These are phyloP conservation scores for Timema cristinae DNA, from an alignment of 2,888 invertebrate species.

Conservation along the genomic window DNA sequence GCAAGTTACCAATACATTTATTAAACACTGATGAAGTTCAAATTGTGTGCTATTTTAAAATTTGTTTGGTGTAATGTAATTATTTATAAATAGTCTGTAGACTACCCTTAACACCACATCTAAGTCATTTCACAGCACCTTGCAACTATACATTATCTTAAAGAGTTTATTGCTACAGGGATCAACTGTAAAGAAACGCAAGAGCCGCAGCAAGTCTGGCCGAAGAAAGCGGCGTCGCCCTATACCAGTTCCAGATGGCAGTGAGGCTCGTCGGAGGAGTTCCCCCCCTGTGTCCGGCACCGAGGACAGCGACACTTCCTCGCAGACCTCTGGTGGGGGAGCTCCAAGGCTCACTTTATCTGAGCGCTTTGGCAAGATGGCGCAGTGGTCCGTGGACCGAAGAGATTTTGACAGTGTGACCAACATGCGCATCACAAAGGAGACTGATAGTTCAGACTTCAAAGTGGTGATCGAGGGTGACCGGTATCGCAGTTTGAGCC, in stretches of 20 bases:
- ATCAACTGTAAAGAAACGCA: constrained; percentile 21
- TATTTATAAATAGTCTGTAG: too few species aligned
- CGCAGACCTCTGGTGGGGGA: constrained; percentile 56
- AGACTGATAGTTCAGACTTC: constrained; percentile 55
- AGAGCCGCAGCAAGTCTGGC: constrained; percentile 22
- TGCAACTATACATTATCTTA: too few species aligned
- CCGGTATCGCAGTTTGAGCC: constrained; percentile 27
- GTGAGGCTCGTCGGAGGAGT: constrained; percentile 16
- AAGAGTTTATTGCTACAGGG: constrained; percentile 8
- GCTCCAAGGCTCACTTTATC: constrained; percentile 67
- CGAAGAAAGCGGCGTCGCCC: constrained; percentile 19
- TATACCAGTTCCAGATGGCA: constrained; percentile 19
- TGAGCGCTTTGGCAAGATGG: constrained; percentile 86
- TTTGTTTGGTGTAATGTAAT: too few species aligned
- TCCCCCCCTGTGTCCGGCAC: constrained; percentile 47
- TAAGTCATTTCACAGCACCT: too few species aligned
- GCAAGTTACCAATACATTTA: too few species aligned
- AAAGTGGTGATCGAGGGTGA: constrained; percentile 50
- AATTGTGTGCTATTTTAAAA: too few species aligned
- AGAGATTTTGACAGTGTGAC: constrained; percentile 84
- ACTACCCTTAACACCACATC: too few species aligned
- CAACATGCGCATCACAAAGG: constrained; percentile 72
- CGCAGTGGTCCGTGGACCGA: constrained; percentile 83
- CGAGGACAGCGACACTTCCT: constrained; percentile 56
- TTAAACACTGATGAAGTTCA: too few species aligned